Percentiles rank a stretch among this genome's conserved stretches.
These are phyloP conservation scores for Urosaurus nigricauda DNA, from an alignment of 2,797 vertebrate species.

Conservation along the genomic window DNA sequence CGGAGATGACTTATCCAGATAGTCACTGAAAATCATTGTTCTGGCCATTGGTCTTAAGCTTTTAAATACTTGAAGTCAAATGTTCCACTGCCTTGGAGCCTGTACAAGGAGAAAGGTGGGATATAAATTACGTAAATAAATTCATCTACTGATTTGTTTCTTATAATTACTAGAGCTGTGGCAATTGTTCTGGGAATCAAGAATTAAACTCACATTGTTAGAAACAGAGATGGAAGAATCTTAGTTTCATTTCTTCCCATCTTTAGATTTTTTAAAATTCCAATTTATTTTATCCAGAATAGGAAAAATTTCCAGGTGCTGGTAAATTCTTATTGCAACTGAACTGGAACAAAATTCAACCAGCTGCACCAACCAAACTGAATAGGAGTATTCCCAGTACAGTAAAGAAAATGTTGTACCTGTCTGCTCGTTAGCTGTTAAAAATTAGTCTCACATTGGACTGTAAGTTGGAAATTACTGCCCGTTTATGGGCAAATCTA, in stretches of 20 bases:
- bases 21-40: neutral
- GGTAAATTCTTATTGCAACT: neutral
- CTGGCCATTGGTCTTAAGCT: neutral
- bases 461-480: neutral
- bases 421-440: neutral
- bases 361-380: neutral
- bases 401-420: neutral
- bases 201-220: neutral
- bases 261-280: neutral
- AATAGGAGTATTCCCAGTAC: neutral
- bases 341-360: neutral
- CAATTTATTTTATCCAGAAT: neutral
- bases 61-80: neutral
- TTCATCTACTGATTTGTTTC: neutral
- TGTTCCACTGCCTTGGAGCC: no score
- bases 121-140: no score
- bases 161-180: neutral
- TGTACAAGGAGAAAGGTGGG: no score
- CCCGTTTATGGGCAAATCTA: accelerated
- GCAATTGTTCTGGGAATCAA: neutral
- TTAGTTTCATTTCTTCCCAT: neutral
- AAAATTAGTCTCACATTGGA: neutral
- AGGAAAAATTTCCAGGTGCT: neutral
- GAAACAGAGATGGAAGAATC: neutral
- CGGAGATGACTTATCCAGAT: neutral